phyloP scores from a whole-genome alignment of 2,888 invertebrate genomes.

The Agriopis leucophaearia region DNA sequence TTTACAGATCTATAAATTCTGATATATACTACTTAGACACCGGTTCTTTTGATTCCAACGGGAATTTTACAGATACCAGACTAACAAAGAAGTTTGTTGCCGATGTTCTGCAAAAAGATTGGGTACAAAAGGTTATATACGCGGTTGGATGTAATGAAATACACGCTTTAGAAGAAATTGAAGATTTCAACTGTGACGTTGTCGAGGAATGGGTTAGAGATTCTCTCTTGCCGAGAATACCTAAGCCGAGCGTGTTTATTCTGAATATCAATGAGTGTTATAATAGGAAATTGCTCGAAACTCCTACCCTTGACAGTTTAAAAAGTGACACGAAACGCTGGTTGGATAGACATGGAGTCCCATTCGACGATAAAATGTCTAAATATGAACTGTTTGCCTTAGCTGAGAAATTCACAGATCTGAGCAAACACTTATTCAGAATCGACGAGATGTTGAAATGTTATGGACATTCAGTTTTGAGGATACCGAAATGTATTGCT shows the following conservation, averaged over 20 bases:
- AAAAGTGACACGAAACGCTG: constrained; percentile 51
- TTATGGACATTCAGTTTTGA: constrained; percentile 49
- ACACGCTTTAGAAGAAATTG: constrained; percentile 28
- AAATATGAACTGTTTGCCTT: constrained; percentile 54
- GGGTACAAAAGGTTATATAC: constrained; percentile 44
- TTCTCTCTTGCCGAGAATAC: constrained; percentile 40
- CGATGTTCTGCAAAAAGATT: constrained; percentile 5
- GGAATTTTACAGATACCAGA: constrained; percentile 28
- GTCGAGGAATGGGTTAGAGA: constrained; percentile 50
- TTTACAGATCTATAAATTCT: constrained; percentile 27
- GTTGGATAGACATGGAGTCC: constrained; percentile 51
- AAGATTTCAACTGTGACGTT: constrained; percentile 28
- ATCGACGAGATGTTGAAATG: constrained; percentile 45
- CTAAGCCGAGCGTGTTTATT: constrained; percentile 49
- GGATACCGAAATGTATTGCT: constrained; percentile 50
- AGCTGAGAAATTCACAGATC: constrained; percentile 53
- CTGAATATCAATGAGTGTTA: constrained; percentile 44
- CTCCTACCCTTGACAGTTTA: constrained; percentile 44
- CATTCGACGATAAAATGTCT: constrained; percentile 45
- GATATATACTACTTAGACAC: constrained; percentile 54
- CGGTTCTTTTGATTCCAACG: constrained; percentile 34
- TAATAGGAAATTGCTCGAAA: constrained; percentile 31
- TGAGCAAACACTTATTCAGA: constrained; percentile 32
- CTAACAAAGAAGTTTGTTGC: neutral
- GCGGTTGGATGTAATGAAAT: constrained; percentile 45